Conservation (phyloP, 2,888 invertebrate species). For the Chalcosyrphus nemorum region DNA sequence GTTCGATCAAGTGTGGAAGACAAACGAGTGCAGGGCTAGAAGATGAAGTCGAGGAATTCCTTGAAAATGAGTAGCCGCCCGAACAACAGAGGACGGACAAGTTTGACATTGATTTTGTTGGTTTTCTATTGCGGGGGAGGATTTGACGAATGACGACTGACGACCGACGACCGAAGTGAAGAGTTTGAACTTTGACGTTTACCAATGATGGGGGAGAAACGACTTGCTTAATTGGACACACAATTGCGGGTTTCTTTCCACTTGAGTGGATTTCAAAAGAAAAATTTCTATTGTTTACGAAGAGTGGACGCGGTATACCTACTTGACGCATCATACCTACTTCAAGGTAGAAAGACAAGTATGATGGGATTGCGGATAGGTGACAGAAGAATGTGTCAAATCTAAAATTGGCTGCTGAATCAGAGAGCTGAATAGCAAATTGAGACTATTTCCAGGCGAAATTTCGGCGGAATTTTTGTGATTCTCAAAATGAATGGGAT, state of each 20-base stretch:
- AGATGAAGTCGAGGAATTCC: not conserved
- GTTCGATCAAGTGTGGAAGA: slow-evolving; percentile 28
- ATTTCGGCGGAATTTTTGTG: not conserved
- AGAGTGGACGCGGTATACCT: not conserved
- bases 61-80: not conserved
- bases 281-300: slow-evolving; percentile 25
- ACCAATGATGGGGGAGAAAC: slow-evolving; percentile 24
- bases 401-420: slow-evolving; percentile 10
- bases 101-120: slow-evolving; percentile 43
- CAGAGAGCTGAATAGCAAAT: not conserved
- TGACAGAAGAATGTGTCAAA: not conserved
- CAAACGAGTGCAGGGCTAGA: not conserved
- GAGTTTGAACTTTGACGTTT: slow-evolving; percentile 41
- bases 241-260: slow-evolving; percentile 58
- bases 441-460: not conserved
- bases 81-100: slow-evolving; percentile 1
- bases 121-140: slow-evolving; percentile 14
- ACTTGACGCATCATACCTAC: not conserved
- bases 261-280: slow-evolving; percentile 39
- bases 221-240: slow-evolving; percentile 45
- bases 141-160: too few relatives aligned
- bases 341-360: not conserved
- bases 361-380: not conserved
- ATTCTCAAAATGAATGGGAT: too few relatives aligned
- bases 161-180: too few relatives aligned